phyloP scores from a whole-genome alignment of 2,113 vertebrate genomes.

The Taurulus bubalis region DNA sequence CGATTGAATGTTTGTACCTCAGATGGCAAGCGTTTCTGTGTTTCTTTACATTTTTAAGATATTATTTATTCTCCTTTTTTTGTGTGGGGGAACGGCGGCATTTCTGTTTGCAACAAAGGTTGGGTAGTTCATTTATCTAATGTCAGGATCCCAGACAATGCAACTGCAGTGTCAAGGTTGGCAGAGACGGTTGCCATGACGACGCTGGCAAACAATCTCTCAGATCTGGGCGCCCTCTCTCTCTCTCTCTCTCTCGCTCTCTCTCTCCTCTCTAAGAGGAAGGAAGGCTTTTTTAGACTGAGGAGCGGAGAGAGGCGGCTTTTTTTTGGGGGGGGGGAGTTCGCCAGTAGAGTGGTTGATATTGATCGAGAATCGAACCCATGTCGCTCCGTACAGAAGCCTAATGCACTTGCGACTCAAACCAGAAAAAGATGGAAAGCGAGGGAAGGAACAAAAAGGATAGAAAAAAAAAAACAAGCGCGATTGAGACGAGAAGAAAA shows the following conservation, averaged over 20 bases:
- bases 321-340: constrained; percentile 4
- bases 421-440: constrained; percentile 57
- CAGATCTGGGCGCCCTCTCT: constrained; percentile 52
- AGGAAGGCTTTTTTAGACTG: constrained; percentile 55
- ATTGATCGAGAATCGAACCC: constrained; percentile 76
- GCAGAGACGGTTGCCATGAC: constrained; percentile 65
- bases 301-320: constrained; percentile 55
- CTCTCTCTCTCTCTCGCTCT: constrained; percentile 52
- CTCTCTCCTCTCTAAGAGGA: constrained; percentile 47
- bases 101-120: constrained; percentile 32
- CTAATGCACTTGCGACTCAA: constrained; percentile 69
- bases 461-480: constrained; percentile 6
- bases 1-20: constrained; percentile 19
- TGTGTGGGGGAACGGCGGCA: background rate
- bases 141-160: constrained; percentile 69
- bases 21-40: background rate
- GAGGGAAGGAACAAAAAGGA: constrained; percentile 1
- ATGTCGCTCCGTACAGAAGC: constrained; percentile 47
- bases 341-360: constrained; percentile 62
- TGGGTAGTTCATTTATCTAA: constrained; percentile 64
- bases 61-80: background rate
- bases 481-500: constrained; percentile 23
- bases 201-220: constrained; percentile 71
- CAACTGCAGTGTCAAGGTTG: constrained; percentile 71
- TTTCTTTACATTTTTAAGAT: background rate